Evolutionary conservation across 1,140 invertebrate genomes (phyloP).

Genomic region (Nasonia giraulti): DNA sequence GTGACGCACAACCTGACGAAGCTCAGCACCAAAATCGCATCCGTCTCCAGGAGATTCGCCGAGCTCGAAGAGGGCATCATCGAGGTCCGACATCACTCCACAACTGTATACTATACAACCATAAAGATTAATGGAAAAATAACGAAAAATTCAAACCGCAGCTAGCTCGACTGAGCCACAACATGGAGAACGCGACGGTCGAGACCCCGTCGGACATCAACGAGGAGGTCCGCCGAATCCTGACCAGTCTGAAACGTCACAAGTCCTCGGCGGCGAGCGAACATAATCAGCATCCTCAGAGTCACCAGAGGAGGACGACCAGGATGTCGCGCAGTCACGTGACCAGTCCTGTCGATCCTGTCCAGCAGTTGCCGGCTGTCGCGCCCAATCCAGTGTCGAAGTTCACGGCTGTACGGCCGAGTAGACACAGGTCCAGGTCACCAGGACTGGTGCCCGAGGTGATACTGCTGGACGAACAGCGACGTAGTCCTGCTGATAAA

Average conservation of each 20-base stretch:
- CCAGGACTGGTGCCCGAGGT: constrained; percentile 53
- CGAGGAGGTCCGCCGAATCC: constrained; percentile 62
- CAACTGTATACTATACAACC: not conserved
- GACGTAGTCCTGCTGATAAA: constrained; percentile 15
- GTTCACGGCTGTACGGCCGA: constrained; percentile 41
- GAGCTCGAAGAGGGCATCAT: constrained; percentile 63
- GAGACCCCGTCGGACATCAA: constrained; percentile 66
- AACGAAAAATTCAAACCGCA: constrained; percentile 43
- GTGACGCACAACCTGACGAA: constrained; percentile 65
- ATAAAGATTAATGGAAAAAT: constrained; percentile 28
- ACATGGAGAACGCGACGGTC: constrained; percentile 63
- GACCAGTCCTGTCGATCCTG: not conserved
- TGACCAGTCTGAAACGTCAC: constrained; percentile 17
- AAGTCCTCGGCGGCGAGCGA: constrained; percentile 14
- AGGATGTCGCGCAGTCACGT: not conserved
- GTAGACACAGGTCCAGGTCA: not conserved
- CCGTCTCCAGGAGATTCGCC: constrained; percentile 56
- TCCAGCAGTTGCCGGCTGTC: not conserved
- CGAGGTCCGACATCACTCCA: constrained; percentile 57
- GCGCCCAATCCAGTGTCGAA: constrained; percentile 52
- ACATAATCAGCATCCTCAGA: not conserved
- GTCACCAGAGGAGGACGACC: not conserved
- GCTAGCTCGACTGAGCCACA: constrained; percentile 64
- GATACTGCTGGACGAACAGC: constrained; percentile 54
- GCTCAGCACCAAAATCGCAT: constrained; percentile 56